Evolutionary conservation across 2,888 invertebrate species (phyloP), one percentile per base, ranked within the genome.

Genomic region (Drosophila helvetica): DNA sequence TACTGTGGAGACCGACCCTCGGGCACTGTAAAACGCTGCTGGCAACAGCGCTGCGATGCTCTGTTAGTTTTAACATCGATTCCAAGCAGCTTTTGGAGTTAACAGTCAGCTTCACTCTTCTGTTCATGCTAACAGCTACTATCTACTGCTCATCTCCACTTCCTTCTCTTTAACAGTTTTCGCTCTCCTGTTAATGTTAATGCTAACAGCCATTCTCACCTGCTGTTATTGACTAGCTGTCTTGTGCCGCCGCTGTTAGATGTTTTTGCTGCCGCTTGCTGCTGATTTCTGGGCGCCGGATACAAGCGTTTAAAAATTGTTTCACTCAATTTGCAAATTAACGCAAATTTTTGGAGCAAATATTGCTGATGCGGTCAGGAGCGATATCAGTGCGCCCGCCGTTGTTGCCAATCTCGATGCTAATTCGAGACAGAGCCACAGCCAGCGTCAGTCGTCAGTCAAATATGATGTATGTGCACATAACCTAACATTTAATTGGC

Each of bases 271-370:
- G 60, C 27, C 10, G 30, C 42, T 8, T 30, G 51, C 43, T 74
- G 47, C 43, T 50, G 43, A 67, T 79, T 79, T 51, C 79, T 79
- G 79, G 47, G 79, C 79, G 80, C 83, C 79, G 42, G 62, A 53
- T 79, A 79, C 62, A 79, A 65, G 67, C 83, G 70, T 80, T 82
- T 68, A 77, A 70, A 77, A 77, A 68, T 83, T 82, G 66, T 82
- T 79, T 70, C 57, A 69, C 67, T 77, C 53, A 54, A 69, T 77
- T 80, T 56, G 77, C 77, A 77, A 74, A 68, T 78, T 64, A 79
- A 66, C 54, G 42, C 65, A 79, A 76, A 59, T 79, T 56, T 79
- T 57, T 45, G 67, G 42, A 19, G 53, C 57, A 77, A 64, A 71
- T 53, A 22, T 52, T 60, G 46, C 58, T 60, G 50, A 75, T 60